Percentiles rank a stretch among this genome's conserved stretches.
phyloP scores from a whole-genome alignment of 1,140 invertebrate species.

The Drosophila obscura region DNA sequence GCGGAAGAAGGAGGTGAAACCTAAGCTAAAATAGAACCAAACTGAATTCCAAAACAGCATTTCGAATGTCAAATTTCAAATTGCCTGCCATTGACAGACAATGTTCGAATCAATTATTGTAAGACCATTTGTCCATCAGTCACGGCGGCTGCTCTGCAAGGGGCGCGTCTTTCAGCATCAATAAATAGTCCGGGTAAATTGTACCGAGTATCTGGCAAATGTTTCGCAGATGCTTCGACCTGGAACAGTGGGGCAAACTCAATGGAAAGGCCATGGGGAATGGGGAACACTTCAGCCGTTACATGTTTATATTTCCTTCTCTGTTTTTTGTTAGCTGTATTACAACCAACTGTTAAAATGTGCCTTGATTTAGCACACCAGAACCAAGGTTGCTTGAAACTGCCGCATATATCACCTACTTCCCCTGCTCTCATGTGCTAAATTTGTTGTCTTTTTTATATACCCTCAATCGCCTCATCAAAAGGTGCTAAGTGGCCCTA shows the following conservation, averaged over 20 bases:
- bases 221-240: slow-evolving; percentile 40
- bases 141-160: slow-evolving; percentile 29
- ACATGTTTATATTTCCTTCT: background rate
- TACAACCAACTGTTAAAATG: background rate
- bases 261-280: too few species aligned
- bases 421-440: slow-evolving; percentile 2
- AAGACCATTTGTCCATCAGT: slow-evolving; percentile 27
- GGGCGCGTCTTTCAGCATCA: slow-evolving; percentile 63
- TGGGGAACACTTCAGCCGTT: too few species aligned
- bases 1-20: background rate
- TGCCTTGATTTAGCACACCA: background rate
- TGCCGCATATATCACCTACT: too few species aligned
- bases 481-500: slow-evolving; percentile 54
- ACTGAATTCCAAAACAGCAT: slow-evolving; percentile 19
- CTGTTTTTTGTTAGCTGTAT: background rate
- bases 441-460: slow-evolving; percentile 4
- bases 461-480: slow-evolving; percentile 32
- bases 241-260: slow-evolving; percentile 27
- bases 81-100: slow-evolving; percentile 52
- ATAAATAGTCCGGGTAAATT: slow-evolving; percentile 24
- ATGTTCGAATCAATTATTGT: slow-evolving; percentile 66
- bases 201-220: slow-evolving; percentile 28
- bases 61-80: slow-evolving; percentile 24
- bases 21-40: background rate
- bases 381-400: too few species aligned